Conservation (phyloP, 2,113 vertebrate genomes). For the Sphaerodactylus townsendi region DNA sequence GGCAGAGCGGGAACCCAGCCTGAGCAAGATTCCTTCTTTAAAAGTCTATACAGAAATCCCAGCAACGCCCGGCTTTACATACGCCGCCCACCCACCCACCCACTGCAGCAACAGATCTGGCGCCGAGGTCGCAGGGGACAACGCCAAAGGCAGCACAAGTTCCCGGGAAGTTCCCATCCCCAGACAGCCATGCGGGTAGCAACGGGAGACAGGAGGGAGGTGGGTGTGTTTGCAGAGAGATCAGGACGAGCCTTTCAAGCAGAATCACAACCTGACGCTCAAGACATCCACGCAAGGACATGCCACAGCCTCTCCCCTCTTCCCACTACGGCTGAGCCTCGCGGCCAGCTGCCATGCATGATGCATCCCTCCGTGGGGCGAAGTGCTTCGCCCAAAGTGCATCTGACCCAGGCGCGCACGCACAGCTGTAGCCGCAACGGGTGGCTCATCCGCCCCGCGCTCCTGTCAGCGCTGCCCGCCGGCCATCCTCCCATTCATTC, state of each 20-base stretch:
- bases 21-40: neutral
- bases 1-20: neutral
- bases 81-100: too few relatives aligned
- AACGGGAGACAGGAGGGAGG: neutral
- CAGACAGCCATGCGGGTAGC: neutral
- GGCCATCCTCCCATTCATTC: neutral
- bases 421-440: neutral
- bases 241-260: neutral
- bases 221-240: slow-evolving; percentile 15
- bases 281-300: too few relatives aligned
- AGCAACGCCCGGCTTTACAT: neutral
- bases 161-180: slow-evolving; percentile 7
- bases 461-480: neutral
- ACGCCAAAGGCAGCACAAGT: neutral
- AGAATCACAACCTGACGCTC: too few relatives aligned
- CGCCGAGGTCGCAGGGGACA: neutral
- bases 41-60: neutral
- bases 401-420: neutral
- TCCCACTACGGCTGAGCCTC: too few relatives aligned
- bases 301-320: too few relatives aligned
- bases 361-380: too few relatives aligned
- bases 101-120: slow-evolving; percentile 2
- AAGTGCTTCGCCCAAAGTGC: too few relatives aligned
- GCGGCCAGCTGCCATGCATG: too few relatives aligned
- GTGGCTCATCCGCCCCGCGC: neutral